Percentiles rank a stretch among this genome's conserved stretches.
Evolutionary conservation across 2,113 vertebrate species (phyloP).

Genomic region (Leucopsar rothschildi): DNA sequence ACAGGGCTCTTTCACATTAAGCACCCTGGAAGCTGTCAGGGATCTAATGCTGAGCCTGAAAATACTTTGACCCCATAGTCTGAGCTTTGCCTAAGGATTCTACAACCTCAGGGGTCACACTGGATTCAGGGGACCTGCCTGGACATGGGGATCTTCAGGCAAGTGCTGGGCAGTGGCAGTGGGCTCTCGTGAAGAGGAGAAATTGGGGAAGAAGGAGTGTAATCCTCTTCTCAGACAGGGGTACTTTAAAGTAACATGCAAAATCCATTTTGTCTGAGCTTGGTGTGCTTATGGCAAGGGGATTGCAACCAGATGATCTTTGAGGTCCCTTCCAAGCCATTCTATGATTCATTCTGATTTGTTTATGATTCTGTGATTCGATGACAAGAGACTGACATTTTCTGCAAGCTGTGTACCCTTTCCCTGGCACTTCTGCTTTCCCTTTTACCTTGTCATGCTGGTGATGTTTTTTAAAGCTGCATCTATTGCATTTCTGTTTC

Average conservation of each 20-base stretch:
- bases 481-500: not conserved
- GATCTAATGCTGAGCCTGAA: not conserved
- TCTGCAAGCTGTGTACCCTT: not conserved
- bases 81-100: not conserved
- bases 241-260: not conserved
- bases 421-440: not conserved
- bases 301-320: not conserved
- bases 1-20: not conserved
- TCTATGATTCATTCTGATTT: not conserved
- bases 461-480: not conserved
- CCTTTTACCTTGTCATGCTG: not conserved
- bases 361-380: not conserved
- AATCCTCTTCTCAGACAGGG: not conserved
- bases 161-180: fast-evolving
- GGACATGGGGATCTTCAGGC: not conserved
- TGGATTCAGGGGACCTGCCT: not conserved
- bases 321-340: not conserved
- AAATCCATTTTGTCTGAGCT: not conserved
- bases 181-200: not conserved
- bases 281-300: not conserved
- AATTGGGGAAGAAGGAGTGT: not conserved
- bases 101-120: not conserved
- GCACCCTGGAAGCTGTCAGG: not conserved
- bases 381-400: not conserved
- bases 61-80: not conserved